Conservation (phyloP, 2,888 invertebrate genomes). For the Aleiodes leptofemur region DNA sequence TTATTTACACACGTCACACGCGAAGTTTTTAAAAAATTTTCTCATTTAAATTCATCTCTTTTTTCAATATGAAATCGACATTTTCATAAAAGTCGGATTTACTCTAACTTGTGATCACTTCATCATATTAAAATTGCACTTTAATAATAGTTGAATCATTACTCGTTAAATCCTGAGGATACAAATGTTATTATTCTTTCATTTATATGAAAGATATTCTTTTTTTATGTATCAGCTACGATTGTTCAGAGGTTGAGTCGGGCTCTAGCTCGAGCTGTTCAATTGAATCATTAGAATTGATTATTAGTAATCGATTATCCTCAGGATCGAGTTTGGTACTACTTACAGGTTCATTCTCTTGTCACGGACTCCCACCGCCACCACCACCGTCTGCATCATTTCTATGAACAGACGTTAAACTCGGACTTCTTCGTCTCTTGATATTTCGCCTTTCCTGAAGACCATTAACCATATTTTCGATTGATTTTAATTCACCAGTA, state of each 20-base stretch:
- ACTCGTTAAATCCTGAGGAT: conserved; percentile 6
- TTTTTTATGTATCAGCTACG: conserved; percentile 64
- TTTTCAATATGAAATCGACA: conserved; percentile 17
- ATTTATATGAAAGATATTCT: too few relatives aligned
- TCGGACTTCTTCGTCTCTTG: conserved; percentile 81
- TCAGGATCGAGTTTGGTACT: conserved; percentile 65
- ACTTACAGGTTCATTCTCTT: conserved; percentile 70
- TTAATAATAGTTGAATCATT: conserved; percentile 48
- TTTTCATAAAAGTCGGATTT: conserved; percentile 13
- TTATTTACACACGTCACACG: conserved; percentile 49
- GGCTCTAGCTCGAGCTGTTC: conserved; percentile 64
- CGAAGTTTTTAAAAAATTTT: conserved; percentile 34
- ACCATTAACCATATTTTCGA: conserved; percentile 98
- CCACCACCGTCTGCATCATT: conserved; percentile 67
- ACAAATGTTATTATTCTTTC: not conserved
- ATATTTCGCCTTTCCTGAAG: conserved; percentile 85
- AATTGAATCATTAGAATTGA: conserved; percentile 56
- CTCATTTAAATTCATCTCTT: conserved; percentile 1
- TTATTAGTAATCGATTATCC: conserved; percentile 57
- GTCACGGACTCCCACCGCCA: conserved; percentile 73
- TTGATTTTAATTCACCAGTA: conserved; percentile 93
- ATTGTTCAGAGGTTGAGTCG: conserved; percentile 73
- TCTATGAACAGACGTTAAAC: conserved; percentile 67
- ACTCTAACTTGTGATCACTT: conserved; percentile 42
- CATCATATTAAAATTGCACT: conserved; percentile 65